Evolutionary conservation across 2,113 vertebrate genomes (phyloP).

Genomic region (Neolamprologus longior): DNA sequence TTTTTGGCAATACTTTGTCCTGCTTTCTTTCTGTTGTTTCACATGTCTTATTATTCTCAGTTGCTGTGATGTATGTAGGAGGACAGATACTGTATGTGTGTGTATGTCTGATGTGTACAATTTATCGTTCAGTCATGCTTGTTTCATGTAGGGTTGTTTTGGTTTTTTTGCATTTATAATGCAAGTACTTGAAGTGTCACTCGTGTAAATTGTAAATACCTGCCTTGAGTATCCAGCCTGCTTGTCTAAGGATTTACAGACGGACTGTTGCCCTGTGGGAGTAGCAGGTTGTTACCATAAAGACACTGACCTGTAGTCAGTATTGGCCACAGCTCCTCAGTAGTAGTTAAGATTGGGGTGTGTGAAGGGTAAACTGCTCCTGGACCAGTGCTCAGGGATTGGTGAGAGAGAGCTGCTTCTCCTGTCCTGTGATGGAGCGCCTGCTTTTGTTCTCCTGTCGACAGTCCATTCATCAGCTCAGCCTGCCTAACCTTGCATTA

Average conservation of each 20-base stretch:
- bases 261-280: constrained; percentile 9
- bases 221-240: not conserved
- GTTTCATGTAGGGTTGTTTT: not conserved
- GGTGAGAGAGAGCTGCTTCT: constrained; percentile 31
- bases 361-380: constrained; percentile 59
- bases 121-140: not conserved
- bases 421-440: constrained; percentile 72
- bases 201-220: not conserved
- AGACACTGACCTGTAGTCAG: constrained; percentile 50
- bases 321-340: not conserved
- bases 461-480: constrained; percentile 83
- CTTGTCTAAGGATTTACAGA: constrained; percentile 7
- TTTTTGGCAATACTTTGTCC: not conserved
- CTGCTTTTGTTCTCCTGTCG: constrained; percentile 77
- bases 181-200: not conserved
- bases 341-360: constrained; percentile 30
- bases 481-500: constrained; percentile 86
- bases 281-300: not conserved
- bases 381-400: constrained; percentile 45
- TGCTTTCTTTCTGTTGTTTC: not conserved
- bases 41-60: not conserved
- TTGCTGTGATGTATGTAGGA: not conserved
- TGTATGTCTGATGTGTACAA: not conserved
- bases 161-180: not conserved
- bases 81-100: not conserved